Percentiles rank a stretch among this genome's conserved stretches.
phyloP scores from a whole-genome alignment of 2,888 invertebrate species.

The Acanthacorydalis orientalis region DNA sequence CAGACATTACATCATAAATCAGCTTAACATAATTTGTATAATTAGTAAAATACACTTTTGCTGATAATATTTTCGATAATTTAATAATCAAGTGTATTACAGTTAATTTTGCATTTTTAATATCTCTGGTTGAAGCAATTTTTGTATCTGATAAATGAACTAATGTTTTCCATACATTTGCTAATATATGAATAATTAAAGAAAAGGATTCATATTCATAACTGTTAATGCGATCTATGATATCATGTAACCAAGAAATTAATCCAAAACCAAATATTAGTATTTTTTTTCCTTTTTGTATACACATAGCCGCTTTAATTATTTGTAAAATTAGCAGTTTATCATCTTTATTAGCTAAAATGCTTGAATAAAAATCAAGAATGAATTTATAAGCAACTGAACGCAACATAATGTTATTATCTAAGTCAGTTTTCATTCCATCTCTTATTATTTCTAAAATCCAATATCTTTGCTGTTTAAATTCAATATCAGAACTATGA shows the following conservation, averaged over 20 bases:
- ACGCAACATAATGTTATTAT: constrained; percentile 55
- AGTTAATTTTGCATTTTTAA: too few species aligned
- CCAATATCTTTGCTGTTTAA: constrained; percentile 54
- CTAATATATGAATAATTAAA: constrained; percentile 15
- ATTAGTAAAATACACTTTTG: neutral
- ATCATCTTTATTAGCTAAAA: constrained; percentile 40
- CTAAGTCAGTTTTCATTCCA: constrained; percentile 57
- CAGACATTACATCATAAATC: too few species aligned
- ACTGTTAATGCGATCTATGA: constrained; percentile 16
- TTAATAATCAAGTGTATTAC: constrained; percentile 10
- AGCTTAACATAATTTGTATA: neutral
- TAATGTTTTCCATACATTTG: constrained; percentile 9
- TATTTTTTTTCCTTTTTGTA: constrained; percentile 45
- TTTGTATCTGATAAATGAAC: too few species aligned
- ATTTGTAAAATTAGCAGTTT: constrained; percentile 50
- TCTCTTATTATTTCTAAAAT: constrained; percentile 59
- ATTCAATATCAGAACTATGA: constrained; percentile 57
- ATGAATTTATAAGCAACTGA: constrained; percentile 63
- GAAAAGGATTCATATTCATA: constrained; percentile 13
- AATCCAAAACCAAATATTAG: constrained; percentile 52
- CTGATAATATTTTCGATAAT: neutral
- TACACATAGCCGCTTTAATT: constrained; percentile 40
- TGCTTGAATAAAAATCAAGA: constrained; percentile 48
- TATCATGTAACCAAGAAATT: constrained; percentile 45
- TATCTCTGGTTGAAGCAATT: too few species aligned